A percentile compares a stretch with the other conserved stretches of the same genome.
Conservation (phyloP, 2,797 vertebrate genomes). For the Taenioides sp. region DNA sequence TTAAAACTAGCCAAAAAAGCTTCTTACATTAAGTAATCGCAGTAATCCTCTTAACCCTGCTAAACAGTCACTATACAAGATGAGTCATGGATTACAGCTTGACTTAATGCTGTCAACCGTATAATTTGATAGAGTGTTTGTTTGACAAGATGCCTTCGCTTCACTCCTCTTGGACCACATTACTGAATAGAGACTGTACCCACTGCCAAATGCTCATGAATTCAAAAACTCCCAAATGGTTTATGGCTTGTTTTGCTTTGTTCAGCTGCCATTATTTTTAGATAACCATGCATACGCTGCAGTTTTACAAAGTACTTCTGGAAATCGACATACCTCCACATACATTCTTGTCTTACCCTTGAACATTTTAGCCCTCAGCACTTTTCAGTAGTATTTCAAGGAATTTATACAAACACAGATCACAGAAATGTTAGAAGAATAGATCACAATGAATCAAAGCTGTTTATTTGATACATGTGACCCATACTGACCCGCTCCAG, state of each 20-base stretch:
- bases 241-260: conserved; percentile 8
- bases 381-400: conserved; percentile 22
- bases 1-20: conserved; percentile 19
- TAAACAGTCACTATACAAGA: conserved; percentile 20
- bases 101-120: conserved; percentile 28
- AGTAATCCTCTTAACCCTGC: conserved; percentile 36
- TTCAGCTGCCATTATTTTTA: conserved; percentile 9
- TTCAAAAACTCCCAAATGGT: conserved; percentile 13
- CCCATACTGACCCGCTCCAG: conserved; percentile 84
- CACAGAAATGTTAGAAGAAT: not conserved
- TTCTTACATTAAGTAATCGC: conserved; percentile 18
- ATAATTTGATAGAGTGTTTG: conserved; percentile 30
- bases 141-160: conserved; percentile 17
- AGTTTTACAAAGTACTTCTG: conserved; percentile 14
- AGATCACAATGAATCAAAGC: conserved; percentile 1
- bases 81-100: conserved; percentile 29
- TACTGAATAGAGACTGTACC: conserved; percentile 8
- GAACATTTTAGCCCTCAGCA: conserved; percentile 29
- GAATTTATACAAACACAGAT: conserved; percentile 24
- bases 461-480: conserved; percentile 1
- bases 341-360: conserved; percentile 26
- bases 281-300: conserved; percentile 20
- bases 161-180: conserved; percentile 25
- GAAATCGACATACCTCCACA: conserved; percentile 6
- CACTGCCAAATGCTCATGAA: conserved; percentile 24